Conservation (phyloP, 2,888 invertebrate genomes). For the Cenopis cana region DNA sequence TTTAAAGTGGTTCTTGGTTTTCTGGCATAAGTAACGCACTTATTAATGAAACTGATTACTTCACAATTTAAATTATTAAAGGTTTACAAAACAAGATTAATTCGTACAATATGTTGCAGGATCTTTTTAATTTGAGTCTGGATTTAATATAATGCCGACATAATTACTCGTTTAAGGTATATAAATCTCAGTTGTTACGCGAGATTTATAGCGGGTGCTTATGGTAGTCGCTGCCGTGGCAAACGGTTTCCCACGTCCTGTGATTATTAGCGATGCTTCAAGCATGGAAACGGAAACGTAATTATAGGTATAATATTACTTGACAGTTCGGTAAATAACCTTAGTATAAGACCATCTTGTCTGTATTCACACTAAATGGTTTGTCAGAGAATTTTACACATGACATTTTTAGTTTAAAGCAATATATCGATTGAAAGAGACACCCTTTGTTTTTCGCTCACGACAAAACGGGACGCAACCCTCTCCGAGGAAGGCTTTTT, state of each 20-base stretch:
- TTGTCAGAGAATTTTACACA: too few species aligned
- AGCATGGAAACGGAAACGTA: constrained; percentile 7
- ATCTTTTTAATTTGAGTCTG: constrained; percentile 1
- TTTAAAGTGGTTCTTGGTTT: too few species aligned
- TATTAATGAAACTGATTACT: too few species aligned
- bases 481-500: too few species aligned
- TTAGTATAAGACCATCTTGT: not conserved
- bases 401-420: too few species aligned
- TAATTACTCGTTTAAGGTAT: constrained; percentile 67
- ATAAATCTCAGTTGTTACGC: constrained; percentile 69
- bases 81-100: not conserved
- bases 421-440: too few species aligned
- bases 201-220: constrained; percentile 70
- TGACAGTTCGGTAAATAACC: constrained; percentile 1
- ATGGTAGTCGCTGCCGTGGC: constrained; percentile 65
- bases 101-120: not conserved
- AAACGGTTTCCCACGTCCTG: constrained; percentile 62
- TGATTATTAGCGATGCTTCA: constrained; percentile 29
- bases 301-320: not conserved
- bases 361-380: too few species aligned
- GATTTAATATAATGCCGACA: constrained; percentile 54
- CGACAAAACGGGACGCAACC: too few species aligned
- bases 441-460: too few species aligned
- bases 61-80: not conserved
- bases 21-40: not conserved